A percentile compares a stretch with the other conserved stretches of the same genome.
These are phyloP conservation scores for Acronicta psi DNA, from an alignment of 2,888 invertebrate genomes.

Conservation along the genomic window DNA sequence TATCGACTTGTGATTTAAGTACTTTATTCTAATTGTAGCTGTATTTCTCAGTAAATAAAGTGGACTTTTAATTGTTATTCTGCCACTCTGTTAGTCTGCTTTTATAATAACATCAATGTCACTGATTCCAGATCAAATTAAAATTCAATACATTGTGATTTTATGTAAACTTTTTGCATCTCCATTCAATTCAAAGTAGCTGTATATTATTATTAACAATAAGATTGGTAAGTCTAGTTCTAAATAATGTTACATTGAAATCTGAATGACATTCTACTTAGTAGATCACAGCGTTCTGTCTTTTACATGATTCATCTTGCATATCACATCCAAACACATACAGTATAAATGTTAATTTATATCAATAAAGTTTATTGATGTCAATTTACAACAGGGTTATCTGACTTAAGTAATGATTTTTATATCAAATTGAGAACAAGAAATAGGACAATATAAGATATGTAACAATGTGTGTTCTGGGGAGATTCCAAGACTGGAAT, in stretches of 20 bases:
- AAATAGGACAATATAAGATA: too few relatives aligned
- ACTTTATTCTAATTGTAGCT: too few relatives aligned
- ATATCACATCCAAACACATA: constrained; percentile 23
- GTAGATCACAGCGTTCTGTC: constrained; percentile 33
- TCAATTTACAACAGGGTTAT: neutral
- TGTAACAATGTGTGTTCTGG: too few relatives aligned
- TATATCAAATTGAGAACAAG: neutral
- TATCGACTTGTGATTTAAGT: too few relatives aligned
- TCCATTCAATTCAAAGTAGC: constrained; percentile 13
- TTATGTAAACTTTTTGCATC: neutral
- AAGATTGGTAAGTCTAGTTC: neutral
- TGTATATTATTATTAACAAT: too few relatives aligned
- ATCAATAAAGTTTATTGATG: neutral
- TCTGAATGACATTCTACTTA: neutral
- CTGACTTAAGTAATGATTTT: neutral
- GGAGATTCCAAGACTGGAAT: too few relatives aligned
- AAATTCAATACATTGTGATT: neutral
- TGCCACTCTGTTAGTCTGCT: too few relatives aligned
- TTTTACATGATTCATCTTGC: constrained; percentile 19
- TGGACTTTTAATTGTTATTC: too few relatives aligned
- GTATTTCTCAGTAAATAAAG: too few relatives aligned
- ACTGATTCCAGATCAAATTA: neutral
- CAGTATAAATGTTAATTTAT: neutral
- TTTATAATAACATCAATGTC: too few relatives aligned
- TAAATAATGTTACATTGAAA: neutral